Evolutionary conservation across 2,888 invertebrate species (phyloP).

Genomic region (Drosophila hamatofila): DNA sequence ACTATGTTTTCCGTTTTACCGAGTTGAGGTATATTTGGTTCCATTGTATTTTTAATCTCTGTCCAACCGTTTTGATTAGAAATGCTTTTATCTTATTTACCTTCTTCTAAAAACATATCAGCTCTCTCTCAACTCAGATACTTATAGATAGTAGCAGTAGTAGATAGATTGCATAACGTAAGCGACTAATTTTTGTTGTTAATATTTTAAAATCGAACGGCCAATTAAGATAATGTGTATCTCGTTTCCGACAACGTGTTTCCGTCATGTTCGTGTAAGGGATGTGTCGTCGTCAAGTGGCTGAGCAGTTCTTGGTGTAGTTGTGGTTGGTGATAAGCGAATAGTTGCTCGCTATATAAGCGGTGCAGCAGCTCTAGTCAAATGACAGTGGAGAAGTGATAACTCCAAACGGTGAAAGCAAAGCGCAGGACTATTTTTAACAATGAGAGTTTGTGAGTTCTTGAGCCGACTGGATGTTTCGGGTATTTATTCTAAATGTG

Average conservation of each 20-base stretch:
- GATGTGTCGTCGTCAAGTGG: conserved; percentile 50
- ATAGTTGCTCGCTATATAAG: conserved; percentile 41
- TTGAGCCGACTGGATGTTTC: not conserved
- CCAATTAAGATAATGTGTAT: conserved; percentile 46
- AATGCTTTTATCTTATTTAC: not conserved
- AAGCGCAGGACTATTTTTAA: conserved; percentile 39
- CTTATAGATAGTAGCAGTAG: not conserved
- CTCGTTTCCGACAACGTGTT: conserved; percentile 25
- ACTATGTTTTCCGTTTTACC: not conserved
- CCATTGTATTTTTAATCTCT: not conserved
- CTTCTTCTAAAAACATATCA: not conserved
- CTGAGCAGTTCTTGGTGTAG: conserved; percentile 26
- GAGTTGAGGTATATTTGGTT: not conserved
- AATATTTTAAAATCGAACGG: not conserved
- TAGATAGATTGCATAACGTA: not conserved
- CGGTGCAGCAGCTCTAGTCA: not conserved
- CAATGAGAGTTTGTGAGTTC: conserved; percentile 59
- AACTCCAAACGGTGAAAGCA: conserved; percentile 28
- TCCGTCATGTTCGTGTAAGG: conserved; percentile 28
- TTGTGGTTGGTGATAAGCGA: conserved; percentile 37
- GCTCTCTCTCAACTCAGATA: no score
- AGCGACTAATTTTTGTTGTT: not conserved
- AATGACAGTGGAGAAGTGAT: conserved; percentile 45
- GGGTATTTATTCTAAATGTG: not conserved
- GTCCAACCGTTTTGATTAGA: not conserved